phyloP scores from a whole-genome alignment of 2,797 vertebrate species.

The Hyperoplus immaculatus region DNA sequence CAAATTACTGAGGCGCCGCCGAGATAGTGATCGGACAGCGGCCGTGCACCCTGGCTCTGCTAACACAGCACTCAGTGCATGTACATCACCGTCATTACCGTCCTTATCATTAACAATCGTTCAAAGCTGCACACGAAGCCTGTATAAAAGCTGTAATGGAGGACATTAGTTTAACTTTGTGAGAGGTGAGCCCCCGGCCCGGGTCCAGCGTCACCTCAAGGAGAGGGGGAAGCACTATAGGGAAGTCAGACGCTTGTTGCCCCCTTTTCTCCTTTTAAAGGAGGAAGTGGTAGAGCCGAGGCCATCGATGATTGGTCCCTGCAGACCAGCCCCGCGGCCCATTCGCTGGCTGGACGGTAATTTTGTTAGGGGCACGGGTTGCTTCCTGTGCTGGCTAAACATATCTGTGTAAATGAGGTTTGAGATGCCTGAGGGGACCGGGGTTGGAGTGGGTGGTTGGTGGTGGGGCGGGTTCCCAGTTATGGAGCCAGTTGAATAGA shows the following conservation, averaged over 20 bases:
- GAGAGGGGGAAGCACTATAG: constrained; percentile 25
- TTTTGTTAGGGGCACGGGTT: constrained; percentile 84
- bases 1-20: constrained; percentile 83
- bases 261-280: constrained; percentile 49
- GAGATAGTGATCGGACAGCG: constrained; percentile 81
- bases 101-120: constrained; percentile 77
- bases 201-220: constrained; percentile 47
- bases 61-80: constrained; percentile 82
- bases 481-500: constrained; percentile 75
- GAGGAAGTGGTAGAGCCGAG: constrained; percentile 72
- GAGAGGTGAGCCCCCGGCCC: constrained; percentile 66
- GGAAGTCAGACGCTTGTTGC: constrained; percentile 38
- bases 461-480: constrained; percentile 42
- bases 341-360: constrained; percentile 81
- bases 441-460: constrained; percentile 19
- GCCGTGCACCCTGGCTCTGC: constrained; percentile 76
- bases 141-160: constrained; percentile 75
- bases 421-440: constrained; percentile 78
- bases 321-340: constrained; percentile 82
- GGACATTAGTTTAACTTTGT: constrained; percentile 63
- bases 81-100: constrained; percentile 79
- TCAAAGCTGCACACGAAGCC: constrained; percentile 70
- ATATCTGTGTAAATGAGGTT: constrained; percentile 86
- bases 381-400: constrained; percentile 87
- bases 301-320: constrained; percentile 80